These are phyloP conservation scores for Syngnathus scovelli DNA, from an alignment of 2,113 vertebrate species.

Conservation along the genomic window DNA sequence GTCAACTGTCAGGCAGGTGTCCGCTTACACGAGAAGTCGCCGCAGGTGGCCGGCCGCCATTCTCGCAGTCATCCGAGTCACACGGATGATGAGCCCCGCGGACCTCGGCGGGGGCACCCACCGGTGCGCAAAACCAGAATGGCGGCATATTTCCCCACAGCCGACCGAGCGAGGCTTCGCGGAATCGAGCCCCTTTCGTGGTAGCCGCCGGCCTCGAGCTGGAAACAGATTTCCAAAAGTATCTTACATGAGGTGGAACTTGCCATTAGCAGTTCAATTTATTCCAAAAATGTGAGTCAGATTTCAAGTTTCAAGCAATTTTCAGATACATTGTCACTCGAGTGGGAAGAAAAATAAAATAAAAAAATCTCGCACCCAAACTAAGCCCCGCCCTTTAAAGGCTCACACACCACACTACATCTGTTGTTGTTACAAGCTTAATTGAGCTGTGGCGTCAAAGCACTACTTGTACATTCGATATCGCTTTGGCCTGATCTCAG, in stretches of 20 bases:
- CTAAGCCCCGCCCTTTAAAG: background rate
- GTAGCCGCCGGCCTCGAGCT: background rate
- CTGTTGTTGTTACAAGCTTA: background rate
- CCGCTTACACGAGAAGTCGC: constrained; percentile 25
- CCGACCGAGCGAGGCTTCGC: background rate
- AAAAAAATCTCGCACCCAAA: too few species aligned
- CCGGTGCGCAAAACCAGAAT: constrained; percentile 62
- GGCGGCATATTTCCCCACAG: constrained; percentile 67
- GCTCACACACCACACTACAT: background rate
- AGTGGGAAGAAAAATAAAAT: too few species aligned
- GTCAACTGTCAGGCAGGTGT: constrained; percentile 25
- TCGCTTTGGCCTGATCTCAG: too few species aligned
- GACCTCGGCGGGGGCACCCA: constrained; percentile 37
- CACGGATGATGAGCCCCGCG: constrained; percentile 27
- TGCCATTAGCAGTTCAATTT: too few species aligned
- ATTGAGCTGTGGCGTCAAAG: too few species aligned
- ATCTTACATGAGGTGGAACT: too few species aligned
- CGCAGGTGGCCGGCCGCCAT: constrained; percentile 14
- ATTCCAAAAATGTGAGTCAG: too few species aligned
- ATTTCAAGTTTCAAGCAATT: too few species aligned
- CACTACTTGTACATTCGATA: too few species aligned
- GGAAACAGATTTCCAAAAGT: too few species aligned
- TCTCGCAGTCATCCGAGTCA: constrained; percentile 36
- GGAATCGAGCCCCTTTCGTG: background rate
- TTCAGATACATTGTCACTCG: too few species aligned